A percentile compares a stretch with the other conserved stretches of the same genome.
These are phyloP conservation scores for Poeciliopsis paucimaculata DNA, from an alignment of 2,797 vertebrate species.

Conservation along the genomic window DNA sequence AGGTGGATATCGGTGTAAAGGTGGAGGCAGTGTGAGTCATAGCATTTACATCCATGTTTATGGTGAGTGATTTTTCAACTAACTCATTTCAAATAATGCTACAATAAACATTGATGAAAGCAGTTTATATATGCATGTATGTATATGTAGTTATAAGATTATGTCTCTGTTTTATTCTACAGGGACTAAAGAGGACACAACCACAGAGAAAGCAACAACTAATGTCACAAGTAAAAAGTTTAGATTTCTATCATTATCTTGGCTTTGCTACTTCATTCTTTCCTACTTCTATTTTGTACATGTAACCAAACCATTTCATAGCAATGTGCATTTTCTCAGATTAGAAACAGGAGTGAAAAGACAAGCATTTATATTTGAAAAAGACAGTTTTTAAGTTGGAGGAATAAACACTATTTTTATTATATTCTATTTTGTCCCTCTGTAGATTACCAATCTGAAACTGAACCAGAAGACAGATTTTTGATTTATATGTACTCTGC, in stretches of 20 bases:
- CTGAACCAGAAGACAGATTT: fast-evolving
- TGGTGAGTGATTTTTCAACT: not conserved
- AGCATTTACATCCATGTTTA: not conserved
- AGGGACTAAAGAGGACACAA: no score
- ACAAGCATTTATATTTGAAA: not conserved
- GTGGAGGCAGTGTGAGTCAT: fast-evolving
- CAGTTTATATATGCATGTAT: not conserved
- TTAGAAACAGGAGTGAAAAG: not conserved
- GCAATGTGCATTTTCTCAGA: not conserved
- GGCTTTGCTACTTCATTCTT: not conserved
- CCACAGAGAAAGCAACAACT: not conserved
- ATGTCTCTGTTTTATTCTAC: not conserved
- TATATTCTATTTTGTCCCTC: not conserved
- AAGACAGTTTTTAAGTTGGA: not conserved
- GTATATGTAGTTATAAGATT: not conserved
- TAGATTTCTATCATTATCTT: not conserved
- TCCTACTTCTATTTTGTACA: not conserved
- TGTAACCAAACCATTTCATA: not conserved
- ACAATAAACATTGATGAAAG: no score
- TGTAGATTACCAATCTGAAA: fast-evolving
- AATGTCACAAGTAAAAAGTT: not conserved
- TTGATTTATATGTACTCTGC: conserved; percentile 32
- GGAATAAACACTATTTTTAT: no score
- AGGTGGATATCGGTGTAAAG: fast-evolving
- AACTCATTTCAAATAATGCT: no score